phyloP scores from a whole-genome alignment of 2,113 vertebrate genomes.

The Chloroceryle aenea region DNA sequence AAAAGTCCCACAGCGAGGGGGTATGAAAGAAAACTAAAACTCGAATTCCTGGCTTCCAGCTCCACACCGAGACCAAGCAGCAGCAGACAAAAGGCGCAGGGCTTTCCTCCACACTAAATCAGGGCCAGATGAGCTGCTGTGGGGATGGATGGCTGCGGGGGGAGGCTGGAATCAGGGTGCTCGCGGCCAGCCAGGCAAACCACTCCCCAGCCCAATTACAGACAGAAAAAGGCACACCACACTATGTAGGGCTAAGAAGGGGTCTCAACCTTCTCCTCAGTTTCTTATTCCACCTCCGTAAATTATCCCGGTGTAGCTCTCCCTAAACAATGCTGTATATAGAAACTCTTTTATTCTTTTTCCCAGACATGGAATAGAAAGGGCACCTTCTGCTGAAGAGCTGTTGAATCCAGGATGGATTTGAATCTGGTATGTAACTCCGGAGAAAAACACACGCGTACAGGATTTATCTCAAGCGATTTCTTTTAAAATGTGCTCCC shows the following conservation, averaged over 20 bases:
- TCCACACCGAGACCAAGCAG: background rate
- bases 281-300: background rate
- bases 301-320: background rate
- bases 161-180: background rate
- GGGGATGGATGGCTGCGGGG: background rate
- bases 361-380: background rate
- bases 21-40: background rate
- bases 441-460: accelerated
- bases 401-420: background rate
- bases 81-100: conserved; percentile 51
- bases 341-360: background rate
- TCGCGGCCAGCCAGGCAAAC: background rate
- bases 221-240: accelerated
- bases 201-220: background rate
- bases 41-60: conserved; percentile 57
- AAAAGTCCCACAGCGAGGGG: background rate
- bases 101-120: conserved; percentile 53
- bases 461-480: background rate
- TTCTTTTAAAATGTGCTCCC: background rate
- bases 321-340: background rate
- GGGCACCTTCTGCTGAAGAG: background rate
- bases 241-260: background rate
- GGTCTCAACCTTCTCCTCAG: background rate
- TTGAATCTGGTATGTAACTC: accelerated
- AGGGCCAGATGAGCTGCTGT: conserved; percentile 56